These are phyloP conservation scores for Aegithalos caudatus DNA, from an alignment of 2,113 vertebrate genomes.

Conservation along the genomic window DNA sequence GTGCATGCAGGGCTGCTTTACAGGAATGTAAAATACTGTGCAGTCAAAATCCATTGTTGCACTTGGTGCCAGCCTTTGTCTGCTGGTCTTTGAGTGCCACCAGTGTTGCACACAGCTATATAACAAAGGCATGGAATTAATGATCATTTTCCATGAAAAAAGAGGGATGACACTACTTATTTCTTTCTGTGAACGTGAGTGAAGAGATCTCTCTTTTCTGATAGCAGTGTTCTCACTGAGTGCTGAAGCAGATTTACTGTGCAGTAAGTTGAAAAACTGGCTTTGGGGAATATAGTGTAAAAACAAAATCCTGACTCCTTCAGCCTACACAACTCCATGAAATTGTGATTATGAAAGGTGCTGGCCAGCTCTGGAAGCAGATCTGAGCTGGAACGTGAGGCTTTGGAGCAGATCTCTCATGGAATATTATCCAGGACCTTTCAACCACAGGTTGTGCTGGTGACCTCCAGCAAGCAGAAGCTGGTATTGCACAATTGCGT, in stretches of 20 bases:
- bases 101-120: not conserved
- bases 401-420: not conserved
- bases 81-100: not conserved
- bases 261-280: not conserved
- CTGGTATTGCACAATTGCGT: not conserved
- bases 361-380: not conserved
- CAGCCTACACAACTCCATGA: rapidly evolving
- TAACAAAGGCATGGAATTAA: not conserved
- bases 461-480: not conserved
- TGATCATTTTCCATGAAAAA: not conserved
- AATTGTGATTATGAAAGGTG: not conserved
- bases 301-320: not conserved
- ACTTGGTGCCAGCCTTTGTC: not conserved
- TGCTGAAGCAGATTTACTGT: not conserved
- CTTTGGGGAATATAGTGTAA: not conserved
- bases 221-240: not conserved
- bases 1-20: not conserved
- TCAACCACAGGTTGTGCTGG: not conserved
- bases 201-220: not conserved
- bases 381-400: not conserved
- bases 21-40: not conserved
- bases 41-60: not conserved
- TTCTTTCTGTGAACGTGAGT: not conserved
- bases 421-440: not conserved
- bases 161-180: not conserved